A percentile compares a stretch with the other conserved stretches of the same genome.
phyloP scores from a whole-genome alignment of 2,888 invertebrate genomes.

The Spatulosminthurus flaviceps region DNA sequence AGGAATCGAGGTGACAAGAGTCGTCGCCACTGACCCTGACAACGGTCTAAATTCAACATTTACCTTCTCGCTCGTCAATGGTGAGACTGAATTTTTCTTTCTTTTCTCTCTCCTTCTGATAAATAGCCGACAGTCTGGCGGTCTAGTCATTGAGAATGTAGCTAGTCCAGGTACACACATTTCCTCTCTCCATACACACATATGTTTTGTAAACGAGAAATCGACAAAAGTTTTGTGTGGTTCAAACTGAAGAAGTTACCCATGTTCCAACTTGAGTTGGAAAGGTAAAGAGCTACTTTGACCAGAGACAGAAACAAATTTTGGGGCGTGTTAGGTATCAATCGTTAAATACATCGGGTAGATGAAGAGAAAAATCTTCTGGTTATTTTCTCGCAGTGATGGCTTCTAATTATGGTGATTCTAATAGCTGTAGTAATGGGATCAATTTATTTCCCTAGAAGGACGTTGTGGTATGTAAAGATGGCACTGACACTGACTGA shows the following conservation, averaged over 20 bases:
- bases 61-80: slow-evolving; percentile 84
- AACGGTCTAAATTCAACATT: slow-evolving; percentile 88
- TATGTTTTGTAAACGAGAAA: slow-evolving; percentile 5
- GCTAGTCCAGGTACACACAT: slow-evolving; percentile 12
- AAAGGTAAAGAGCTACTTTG: slow-evolving; percentile 45
- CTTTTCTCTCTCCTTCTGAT: slow-evolving; percentile 26
- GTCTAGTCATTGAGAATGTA: slow-evolving; percentile 43
- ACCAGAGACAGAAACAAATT: slow-evolving; percentile 54
- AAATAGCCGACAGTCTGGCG: slow-evolving; percentile 50
- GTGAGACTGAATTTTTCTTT: slow-evolving; percentile 66
- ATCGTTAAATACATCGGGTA: slow-evolving; percentile 39
- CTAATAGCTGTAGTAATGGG: slow-evolving; percentile 54
- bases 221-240: slow-evolving; percentile 20
- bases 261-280: slow-evolving; percentile 34
- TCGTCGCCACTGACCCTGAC: slow-evolving; percentile 85
- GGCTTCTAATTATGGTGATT: slow-evolving; percentile 56
- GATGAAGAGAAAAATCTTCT: slow-evolving; percentile 45
- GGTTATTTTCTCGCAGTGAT: slow-evolving; percentile 48
- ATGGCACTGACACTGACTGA: slow-evolving; percentile 46
- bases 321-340: slow-evolving; percentile 52
- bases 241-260: slow-evolving; percentile 25
- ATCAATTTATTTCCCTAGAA: slow-evolving; percentile 55
- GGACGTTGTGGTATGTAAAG: slow-evolving; percentile 44
- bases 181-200: slow-evolving; percentile 18
- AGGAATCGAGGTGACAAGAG: slow-evolving; percentile 86